phyloP scores from a whole-genome alignment of 1,140 invertebrate species.

The Melanaphis sacchari region DNA sequence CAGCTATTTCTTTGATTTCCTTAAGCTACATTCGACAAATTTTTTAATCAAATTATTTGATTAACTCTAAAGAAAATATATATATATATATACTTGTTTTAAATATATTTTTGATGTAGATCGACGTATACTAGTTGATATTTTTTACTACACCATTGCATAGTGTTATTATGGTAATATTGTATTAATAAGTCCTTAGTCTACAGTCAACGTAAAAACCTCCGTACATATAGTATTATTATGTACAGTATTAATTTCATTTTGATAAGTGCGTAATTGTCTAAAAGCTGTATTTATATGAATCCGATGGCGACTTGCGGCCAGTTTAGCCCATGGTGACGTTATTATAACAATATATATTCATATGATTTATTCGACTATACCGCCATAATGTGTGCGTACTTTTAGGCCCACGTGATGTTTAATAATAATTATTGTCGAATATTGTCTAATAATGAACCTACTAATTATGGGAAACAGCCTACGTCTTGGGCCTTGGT shows the following conservation, averaged over 20 bases:
- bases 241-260: background rate
- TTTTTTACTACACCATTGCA: background rate
- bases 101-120: background rate
- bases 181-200: background rate
- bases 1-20: background rate
- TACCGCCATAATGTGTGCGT: background rate
- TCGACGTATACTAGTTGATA: background rate
- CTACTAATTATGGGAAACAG: background rate
- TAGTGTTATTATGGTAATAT: background rate
- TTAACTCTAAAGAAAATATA: background rate
- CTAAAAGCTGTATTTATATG: background rate
- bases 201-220: background rate
- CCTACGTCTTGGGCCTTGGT: background rate
- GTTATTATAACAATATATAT: background rate
- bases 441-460: background rate
- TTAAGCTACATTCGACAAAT: background rate
- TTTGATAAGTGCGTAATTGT: background rate
- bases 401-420: background rate
- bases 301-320: background rate
- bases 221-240: background rate
- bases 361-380: background rate
- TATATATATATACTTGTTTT: too few relatives aligned
- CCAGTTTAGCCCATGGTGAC: background rate
- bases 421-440: background rate
- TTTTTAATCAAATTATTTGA: too few relatives aligned